Evolutionary conservation across 2,113 vertebrate genomes (phyloP).

Genomic region (Rutilus rutilus): DNA sequence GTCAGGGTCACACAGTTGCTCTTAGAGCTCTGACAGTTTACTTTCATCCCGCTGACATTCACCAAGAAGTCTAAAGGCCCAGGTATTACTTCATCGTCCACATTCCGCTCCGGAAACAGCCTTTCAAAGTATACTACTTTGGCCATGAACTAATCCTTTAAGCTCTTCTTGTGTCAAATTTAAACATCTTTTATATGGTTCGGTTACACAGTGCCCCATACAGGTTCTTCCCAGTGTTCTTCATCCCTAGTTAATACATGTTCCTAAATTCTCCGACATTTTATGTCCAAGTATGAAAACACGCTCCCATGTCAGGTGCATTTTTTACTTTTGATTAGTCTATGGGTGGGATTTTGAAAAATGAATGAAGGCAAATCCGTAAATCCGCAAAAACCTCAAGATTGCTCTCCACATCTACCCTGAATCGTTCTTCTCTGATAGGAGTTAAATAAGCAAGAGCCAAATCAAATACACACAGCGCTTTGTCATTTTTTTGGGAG

Average conservation of each 20-base stretch:
- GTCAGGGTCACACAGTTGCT: slow-evolving; percentile 21
- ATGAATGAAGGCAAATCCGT: slow-evolving; percentile 67
- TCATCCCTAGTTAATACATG: background rate
- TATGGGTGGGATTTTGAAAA: slow-evolving; percentile 60
- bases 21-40: slow-evolving; percentile 22
- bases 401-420: slow-evolving; percentile 57
- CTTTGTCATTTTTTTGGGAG: slow-evolving; percentile 55
- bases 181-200: too few relatives aligned
- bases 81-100: too few relatives aligned
- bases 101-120: too few relatives aligned
- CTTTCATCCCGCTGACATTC: background rate
- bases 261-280: background rate
- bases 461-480: slow-evolving; percentile 66
- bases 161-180: too few relatives aligned
- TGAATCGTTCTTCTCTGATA: slow-evolving; percentile 60
- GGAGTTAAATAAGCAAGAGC: slow-evolving; percentile 62
- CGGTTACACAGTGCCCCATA: background rate
- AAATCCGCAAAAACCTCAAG: slow-evolving; percentile 63
- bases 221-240: background rate
- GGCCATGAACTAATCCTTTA: too few relatives aligned
- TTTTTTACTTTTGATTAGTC: slow-evolving; percentile 21
- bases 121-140: too few relatives aligned
- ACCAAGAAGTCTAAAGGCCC: background rate
- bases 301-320: slow-evolving; percentile 1
- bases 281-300: background rate